Conservation (phyloP, 2,888 invertebrate genomes). For the Ectobius pallidus region DNA sequence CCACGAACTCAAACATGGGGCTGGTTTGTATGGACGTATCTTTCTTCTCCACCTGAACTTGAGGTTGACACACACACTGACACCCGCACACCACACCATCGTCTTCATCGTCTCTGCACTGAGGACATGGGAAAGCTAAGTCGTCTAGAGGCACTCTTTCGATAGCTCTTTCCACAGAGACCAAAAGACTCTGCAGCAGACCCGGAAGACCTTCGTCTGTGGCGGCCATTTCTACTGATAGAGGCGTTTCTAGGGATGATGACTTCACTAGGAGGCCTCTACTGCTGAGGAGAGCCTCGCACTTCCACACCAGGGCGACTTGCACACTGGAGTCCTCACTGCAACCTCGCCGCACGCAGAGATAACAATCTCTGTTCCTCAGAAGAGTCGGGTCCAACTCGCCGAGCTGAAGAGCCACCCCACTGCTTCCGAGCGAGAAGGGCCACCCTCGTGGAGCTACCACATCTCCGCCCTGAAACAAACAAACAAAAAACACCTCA, state of each 20-base stretch:
- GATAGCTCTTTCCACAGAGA: slow-evolving; percentile 72
- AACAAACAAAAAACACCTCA: no score
- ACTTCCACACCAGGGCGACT: slow-evolving; percentile 49
- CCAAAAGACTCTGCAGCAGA: slow-evolving; percentile 67
- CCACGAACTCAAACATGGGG: slow-evolving; percentile 69
- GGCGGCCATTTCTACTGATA: slow-evolving; percentile 49
- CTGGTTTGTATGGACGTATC: slow-evolving; percentile 58
- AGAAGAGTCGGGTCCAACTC: slow-evolving; percentile 65
- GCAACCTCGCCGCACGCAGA: slow-evolving; percentile 59
- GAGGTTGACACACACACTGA: slow-evolving; percentile 20
- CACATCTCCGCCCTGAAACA: slow-evolving; percentile 62
- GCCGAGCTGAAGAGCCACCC: slow-evolving; percentile 68
- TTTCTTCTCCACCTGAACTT: slow-evolving; percentile 34
- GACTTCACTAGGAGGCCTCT: slow-evolving; percentile 48
- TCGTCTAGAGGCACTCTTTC: slow-evolving; percentile 71
- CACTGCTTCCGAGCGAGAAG: slow-evolving; percentile 64
- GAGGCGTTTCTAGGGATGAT: slow-evolving; percentile 51
- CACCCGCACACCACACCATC: slow-evolving; percentile 19
- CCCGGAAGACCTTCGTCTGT: slow-evolving; percentile 50
- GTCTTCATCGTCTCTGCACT: slow-evolving; percentile 53
- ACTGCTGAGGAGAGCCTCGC: slow-evolving; percentile 46
- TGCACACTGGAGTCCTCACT: slow-evolving; percentile 37
- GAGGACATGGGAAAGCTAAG: slow-evolving; percentile 65
- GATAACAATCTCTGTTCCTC: slow-evolving; percentile 68
- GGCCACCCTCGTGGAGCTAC: slow-evolving; percentile 68